Base-by-base conservation (phyloP, 2,888 invertebrate genomes). In the Ichneumon xanthorius region DNA sequence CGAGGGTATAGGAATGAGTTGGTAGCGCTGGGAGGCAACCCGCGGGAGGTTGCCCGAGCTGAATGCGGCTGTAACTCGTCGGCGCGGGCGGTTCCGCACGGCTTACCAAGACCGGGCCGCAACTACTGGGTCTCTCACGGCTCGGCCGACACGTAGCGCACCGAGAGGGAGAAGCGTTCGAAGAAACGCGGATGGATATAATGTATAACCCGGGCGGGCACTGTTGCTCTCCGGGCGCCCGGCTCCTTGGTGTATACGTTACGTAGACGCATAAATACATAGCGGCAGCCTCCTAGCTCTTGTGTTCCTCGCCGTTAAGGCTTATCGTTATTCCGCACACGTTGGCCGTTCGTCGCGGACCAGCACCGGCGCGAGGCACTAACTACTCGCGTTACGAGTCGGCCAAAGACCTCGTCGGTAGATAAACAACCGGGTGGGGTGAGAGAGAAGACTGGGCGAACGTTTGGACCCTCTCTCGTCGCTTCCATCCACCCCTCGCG, bases 261-360 rank as follows among this genome's bases (percentile, higher is more conserved):
- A 80, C 77, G 63, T 72, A 80, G 80, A 82, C 79, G 82, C 85
- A 86, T 86, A 86, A 86, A 86, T 86, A 86, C 73, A 86, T 83
- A 77, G 77, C 61, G 53, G 61, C 37, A 58, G 37, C 33, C 84
- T 68, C 71, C 33, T 61, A 26, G 78, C 80, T 58, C 67, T 73
- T 61, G 82, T 68, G 72, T 85, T 82, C 89, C 89, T 88, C 77
- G 89, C 89, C 89, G 90, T 91, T 91, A 89, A 90, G 90, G 92
- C 92, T 92, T 92, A 92, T 92, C 92, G 90, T 91, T 92, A 92
- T 92, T 92, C 92, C 85, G 90, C 92, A 92, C 91, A 92, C 92
- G 92, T 91, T 90, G 92, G 90, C 89, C 90, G 92, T 92, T 92
- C 92, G 89, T 92, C 91, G 90, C 89, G 88, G 89, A 72, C 76